Evolutionary conservation across 2,888 invertebrate species (phyloP).

Genomic region (Dasypogon diadema): DNA sequence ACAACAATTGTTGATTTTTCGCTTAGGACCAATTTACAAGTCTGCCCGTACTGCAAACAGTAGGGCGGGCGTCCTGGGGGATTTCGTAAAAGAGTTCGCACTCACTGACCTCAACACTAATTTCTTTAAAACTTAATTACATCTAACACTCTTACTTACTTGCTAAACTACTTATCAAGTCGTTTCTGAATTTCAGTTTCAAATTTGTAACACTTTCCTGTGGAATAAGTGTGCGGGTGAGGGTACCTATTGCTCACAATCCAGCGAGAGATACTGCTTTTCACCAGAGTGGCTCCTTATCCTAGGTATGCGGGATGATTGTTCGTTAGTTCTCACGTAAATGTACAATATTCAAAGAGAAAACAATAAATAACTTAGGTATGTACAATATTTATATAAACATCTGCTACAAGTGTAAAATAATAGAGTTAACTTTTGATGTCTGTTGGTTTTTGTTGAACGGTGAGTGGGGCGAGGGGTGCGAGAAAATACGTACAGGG

Average conservation of each 20-base stretch:
- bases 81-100: background rate
- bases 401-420: constrained; percentile 38
- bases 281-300: background rate
- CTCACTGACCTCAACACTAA: constrained; percentile 21
- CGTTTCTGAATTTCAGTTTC: constrained; percentile 5
- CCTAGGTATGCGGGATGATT: constrained; percentile 2
- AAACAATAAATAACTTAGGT: constrained; percentile 44
- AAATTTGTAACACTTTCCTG: background rate
- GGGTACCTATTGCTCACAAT: background rate
- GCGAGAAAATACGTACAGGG: too few species aligned
- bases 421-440: constrained; percentile 25
- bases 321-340: constrained; percentile 4
- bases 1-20: constrained; percentile 16
- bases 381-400: constrained; percentile 48
- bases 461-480: constrained; percentile 14
- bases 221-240: background rate
- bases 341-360: constrained; percentile 21
- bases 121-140: constrained; percentile 33
- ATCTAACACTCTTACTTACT: constrained; percentile 16
- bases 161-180: constrained; percentile 6
- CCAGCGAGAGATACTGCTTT: background rate
- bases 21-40: constrained; percentile 30
- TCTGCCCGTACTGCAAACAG: background rate
- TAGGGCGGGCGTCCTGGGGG: background rate
- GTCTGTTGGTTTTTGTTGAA: constrained; percentile 43